Evolutionary conservation across 2,113 vertebrate genomes (phyloP).

Genomic region (Plestiodon gilberti): DNA sequence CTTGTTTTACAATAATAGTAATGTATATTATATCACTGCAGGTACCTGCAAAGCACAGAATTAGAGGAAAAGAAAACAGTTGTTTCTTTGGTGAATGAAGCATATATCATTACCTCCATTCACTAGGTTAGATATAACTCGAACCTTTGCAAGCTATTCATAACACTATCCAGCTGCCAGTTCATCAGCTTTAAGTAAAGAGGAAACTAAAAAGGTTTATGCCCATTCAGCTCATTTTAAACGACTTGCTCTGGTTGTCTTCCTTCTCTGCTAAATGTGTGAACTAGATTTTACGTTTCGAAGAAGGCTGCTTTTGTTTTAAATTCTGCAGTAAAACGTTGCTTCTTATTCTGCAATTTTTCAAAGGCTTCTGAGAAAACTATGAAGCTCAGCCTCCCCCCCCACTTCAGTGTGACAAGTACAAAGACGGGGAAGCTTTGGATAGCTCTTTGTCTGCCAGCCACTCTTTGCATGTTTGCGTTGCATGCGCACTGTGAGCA

Average conservation of each 20-base stretch:
- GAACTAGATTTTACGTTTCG: background rate
- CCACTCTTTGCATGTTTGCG: too few species aligned
- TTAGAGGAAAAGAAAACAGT: slow-evolving; percentile 80
- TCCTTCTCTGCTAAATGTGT: background rate
- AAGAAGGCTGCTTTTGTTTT: background rate
- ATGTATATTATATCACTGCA: slow-evolving; percentile 76
- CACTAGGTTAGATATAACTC: slow-evolving; percentile 69
- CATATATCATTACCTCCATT: slow-evolving; percentile 77
- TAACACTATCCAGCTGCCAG: slow-evolving; percentile 58
- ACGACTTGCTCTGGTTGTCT: background rate
- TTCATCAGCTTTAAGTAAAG: slow-evolving; percentile 64
- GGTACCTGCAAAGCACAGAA: slow-evolving; percentile 75
- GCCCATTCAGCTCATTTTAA: slow-evolving; percentile 25
- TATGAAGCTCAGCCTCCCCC: background rate
- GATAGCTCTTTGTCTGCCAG: too few species aligned
- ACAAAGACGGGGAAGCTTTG: too few species aligned
- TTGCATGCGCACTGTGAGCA: too few species aligned
- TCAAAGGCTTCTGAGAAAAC: slow-evolving; percentile 32
- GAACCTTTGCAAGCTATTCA: slow-evolving; percentile 69
- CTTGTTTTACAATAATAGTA: slow-evolving; percentile 84
- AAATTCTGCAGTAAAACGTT: background rate
- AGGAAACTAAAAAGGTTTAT: slow-evolving; percentile 51
- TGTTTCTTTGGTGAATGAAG: slow-evolving; percentile 78
- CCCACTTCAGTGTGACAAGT: too few species aligned
- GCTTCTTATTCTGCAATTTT: slow-evolving; percentile 19